Conservation (phyloP, 2,113 vertebrate genomes). For the Phocoena phocoena region DNA sequence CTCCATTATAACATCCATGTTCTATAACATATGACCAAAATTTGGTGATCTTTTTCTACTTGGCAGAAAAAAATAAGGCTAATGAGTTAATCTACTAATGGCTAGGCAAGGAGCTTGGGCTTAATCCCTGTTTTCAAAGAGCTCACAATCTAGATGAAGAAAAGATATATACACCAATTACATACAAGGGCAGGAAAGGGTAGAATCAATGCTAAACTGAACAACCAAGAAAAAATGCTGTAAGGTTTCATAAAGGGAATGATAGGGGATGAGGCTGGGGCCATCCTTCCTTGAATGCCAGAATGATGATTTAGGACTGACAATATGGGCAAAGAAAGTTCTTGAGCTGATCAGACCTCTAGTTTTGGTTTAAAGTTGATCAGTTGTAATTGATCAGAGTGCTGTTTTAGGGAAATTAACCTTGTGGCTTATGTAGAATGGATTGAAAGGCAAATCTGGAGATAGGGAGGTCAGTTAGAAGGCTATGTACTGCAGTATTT, state of each 20-base stretch:
- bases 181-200: neutral
- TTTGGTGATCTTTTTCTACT: slow-evolving; percentile 7
- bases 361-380: slow-evolving; percentile 41
- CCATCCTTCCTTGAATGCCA: neutral
- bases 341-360: neutral
- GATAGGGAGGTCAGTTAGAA: neutral
- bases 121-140: slow-evolving; percentile 37
- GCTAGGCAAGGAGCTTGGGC: neutral
- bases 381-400: neutral
- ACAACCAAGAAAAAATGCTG: neutral
- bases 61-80: slow-evolving; percentile 25
- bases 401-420: slow-evolving; percentile 16
- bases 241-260: slow-evolving; percentile 11
- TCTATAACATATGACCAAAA: slow-evolving; percentile 14
- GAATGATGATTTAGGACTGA: neutral
- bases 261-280: neutral
- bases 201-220: slow-evolving; percentile 16
- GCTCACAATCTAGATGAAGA: neutral
- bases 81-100: neutral
- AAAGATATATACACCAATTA: slow-evolving; percentile 30
- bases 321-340: neutral
- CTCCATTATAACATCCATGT: neutral
- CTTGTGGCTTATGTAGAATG: neutral
- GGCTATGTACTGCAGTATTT: neutral
- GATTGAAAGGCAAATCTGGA: neutral